A percentile compares a stretch with the other conserved stretches of the same genome.
Evolutionary conservation across 2,888 invertebrate species (phyloP).

Genomic region (Leptinotarsa peninsularis): DNA sequence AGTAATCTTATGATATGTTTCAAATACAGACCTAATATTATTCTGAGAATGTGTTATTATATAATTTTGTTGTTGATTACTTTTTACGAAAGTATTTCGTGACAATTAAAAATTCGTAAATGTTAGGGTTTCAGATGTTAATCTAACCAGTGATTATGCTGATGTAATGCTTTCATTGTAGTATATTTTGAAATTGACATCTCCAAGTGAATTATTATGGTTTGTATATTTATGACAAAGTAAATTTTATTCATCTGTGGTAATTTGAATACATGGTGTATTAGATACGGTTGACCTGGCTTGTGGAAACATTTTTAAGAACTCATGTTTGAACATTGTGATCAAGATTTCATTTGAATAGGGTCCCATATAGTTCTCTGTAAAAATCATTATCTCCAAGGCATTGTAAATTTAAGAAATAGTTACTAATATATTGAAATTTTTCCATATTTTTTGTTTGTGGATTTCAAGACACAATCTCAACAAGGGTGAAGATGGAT

Average conservation of each 20-base stretch:
- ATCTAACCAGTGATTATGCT: not conserved
- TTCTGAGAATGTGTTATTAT: slow-evolving; percentile 4
- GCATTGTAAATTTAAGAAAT: too few species aligned
- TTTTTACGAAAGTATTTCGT: not conserved
- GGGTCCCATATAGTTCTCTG: too few species aligned
- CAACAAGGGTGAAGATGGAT: too few species aligned
- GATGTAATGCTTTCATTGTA: slow-evolving; percentile 7
- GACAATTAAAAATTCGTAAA: not conserved
- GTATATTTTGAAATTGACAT: not conserved
- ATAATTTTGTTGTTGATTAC: not conserved
- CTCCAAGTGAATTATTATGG: not conserved
- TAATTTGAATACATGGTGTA: too few species aligned
- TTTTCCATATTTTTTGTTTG: too few species aligned
- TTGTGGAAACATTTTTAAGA: too few species aligned
- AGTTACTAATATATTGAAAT: too few species aligned
- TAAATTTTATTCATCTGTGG: not conserved
- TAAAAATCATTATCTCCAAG: too few species aligned
- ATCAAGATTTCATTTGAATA: too few species aligned
- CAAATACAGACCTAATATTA: not conserved
- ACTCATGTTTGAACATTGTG: too few species aligned
- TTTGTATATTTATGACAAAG: not conserved
- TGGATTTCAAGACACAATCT: too few species aligned
- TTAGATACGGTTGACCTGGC: too few species aligned
- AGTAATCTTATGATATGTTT: slow-evolving; percentile 1
- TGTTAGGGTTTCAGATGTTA: not conserved